Conservation (phyloP, 2,888 invertebrate genomes). For the Drosophila melanosoma region DNA sequence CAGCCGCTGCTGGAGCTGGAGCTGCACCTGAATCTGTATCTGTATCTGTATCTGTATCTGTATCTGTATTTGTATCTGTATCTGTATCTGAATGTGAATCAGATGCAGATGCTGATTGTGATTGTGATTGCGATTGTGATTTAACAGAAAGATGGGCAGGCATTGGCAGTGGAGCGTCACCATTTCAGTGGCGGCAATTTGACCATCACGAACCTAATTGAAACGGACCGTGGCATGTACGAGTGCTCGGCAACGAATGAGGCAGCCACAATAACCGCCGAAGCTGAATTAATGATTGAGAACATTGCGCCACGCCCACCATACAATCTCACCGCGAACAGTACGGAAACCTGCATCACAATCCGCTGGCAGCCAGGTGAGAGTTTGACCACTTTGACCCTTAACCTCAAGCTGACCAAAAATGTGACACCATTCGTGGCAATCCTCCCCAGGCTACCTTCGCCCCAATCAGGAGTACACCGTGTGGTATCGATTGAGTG, state of each 20-base stretch:
- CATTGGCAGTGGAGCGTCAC: constrained; percentile 89
- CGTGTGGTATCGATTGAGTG: constrained; percentile 93
- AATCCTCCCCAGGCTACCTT: constrained; percentile 87
- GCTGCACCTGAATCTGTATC: constrained; percentile 7
- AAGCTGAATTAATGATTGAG: constrained; percentile 92
- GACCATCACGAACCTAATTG: constrained; percentile 92
- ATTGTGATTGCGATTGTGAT: constrained; percentile 29
- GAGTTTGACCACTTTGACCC: constrained; percentile 17
- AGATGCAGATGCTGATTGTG: constrained; percentile 3
- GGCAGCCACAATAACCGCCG: constrained; percentile 92
- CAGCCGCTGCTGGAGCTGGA: constrained; percentile 1
- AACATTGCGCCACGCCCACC: constrained; percentile 96
- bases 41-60: constrained; percentile 7
- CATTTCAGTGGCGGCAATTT: constrained; percentile 91
- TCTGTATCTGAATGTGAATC: constrained; percentile 8
- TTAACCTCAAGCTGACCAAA: neutral
- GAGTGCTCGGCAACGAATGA: constrained; percentile 94
- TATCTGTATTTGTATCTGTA: constrained; percentile 8
- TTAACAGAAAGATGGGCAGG: constrained; percentile 90
- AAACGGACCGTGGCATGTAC: constrained; percentile 94
- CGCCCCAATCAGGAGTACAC: constrained; percentile 92
- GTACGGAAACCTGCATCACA: constrained; percentile 90
- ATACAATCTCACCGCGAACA: constrained; percentile 92
- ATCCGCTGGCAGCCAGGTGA: constrained; percentile 92
- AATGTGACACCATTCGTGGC: neutral